Percentiles rank a stretch among this genome's conserved stretches.
Evolutionary conservation across 2,888 invertebrate genomes (phyloP).

Genomic region (Prostheceraeus crozeri): DNA sequence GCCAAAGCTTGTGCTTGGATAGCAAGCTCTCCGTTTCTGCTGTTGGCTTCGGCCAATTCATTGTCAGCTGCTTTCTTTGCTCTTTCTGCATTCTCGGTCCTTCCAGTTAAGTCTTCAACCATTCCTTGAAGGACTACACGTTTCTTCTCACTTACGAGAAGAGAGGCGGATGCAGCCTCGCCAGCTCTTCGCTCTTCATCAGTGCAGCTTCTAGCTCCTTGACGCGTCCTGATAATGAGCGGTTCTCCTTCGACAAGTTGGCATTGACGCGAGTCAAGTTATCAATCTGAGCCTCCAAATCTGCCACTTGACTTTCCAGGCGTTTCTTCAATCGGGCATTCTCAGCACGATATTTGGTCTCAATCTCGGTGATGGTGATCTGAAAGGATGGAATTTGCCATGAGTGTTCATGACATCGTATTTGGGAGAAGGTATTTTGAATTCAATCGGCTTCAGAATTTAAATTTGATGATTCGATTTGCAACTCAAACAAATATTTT

Average conservation of each 20-base stretch:
- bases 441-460: too few species aligned
- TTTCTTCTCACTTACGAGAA: slow-evolving; percentile 50
- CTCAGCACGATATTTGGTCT: slow-evolving; percentile 56
- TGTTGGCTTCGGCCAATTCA: slow-evolving; percentile 77
- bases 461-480: too few species aligned
- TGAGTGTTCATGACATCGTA: too few species aligned
- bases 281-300: slow-evolving; percentile 49
- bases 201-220: slow-evolving; percentile 59
- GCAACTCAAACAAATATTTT: too few species aligned
- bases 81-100: slow-evolving; percentile 57
- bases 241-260: slow-evolving; percentile 85
- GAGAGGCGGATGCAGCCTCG: slow-evolving; percentile 46
- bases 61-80: slow-evolving; percentile 56
- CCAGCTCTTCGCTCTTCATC: slow-evolving; percentile 52
- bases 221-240: slow-evolving; percentile 85
- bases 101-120: slow-evolving; percentile 72
- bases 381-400: too few species aligned
- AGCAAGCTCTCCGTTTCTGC: slow-evolving; percentile 85
- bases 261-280: slow-evolving; percentile 44
- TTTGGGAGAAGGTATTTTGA: too few species aligned
- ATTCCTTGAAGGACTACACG: slow-evolving; percentile 72
- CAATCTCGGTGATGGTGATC: slow-evolving; percentile 55
- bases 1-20: slow-evolving; percentile 89
- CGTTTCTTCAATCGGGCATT: slow-evolving; percentile 56
- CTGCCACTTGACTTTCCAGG: slow-evolving; percentile 54